phyloP scores from a whole-genome alignment of 2,888 invertebrate species.

The Eutolmus rufibarbis region DNA sequence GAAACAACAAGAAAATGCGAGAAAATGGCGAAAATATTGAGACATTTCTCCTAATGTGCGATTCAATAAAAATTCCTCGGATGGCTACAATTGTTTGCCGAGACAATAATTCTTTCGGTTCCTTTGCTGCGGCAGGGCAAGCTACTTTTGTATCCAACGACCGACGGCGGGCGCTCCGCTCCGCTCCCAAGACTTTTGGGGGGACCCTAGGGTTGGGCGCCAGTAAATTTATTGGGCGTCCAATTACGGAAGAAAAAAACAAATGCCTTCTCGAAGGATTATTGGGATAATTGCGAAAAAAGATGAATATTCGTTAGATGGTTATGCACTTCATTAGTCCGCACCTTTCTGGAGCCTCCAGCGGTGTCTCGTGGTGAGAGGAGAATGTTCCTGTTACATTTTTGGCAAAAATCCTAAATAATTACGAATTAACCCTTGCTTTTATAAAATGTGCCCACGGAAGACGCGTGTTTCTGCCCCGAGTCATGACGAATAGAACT shows the following conservation, averaged over 20 bases:
- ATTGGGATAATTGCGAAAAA: background rate
- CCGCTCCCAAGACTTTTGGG: background rate
- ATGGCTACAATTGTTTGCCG: conserved; percentile 12
- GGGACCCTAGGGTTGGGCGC: background rate
- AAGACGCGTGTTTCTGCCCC: too few relatives aligned
- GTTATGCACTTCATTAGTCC: background rate
- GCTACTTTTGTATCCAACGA: background rate
- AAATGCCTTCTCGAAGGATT: background rate
- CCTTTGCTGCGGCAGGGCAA: background rate
- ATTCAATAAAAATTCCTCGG: conserved; percentile 36
- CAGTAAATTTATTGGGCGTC: background rate
- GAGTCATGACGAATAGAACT: background rate
- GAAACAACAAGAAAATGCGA: background rate
- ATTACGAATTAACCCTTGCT: background rate
- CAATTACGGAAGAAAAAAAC: background rate
- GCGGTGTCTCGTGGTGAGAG: too few relatives aligned
- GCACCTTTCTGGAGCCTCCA: background rate
- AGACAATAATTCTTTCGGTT: conserved; percentile 4
- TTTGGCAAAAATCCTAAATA: background rate
- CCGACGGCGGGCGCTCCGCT: background rate
- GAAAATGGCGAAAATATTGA: conserved; percentile 17
- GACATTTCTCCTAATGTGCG: conserved; percentile 31
- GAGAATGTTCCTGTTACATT: too few relatives aligned
- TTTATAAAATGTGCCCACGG: background rate
- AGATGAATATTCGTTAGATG: background rate